Base-by-base conservation (phyloP, 2,113 vertebrate genomes). In the Malurus elegans region DNA sequence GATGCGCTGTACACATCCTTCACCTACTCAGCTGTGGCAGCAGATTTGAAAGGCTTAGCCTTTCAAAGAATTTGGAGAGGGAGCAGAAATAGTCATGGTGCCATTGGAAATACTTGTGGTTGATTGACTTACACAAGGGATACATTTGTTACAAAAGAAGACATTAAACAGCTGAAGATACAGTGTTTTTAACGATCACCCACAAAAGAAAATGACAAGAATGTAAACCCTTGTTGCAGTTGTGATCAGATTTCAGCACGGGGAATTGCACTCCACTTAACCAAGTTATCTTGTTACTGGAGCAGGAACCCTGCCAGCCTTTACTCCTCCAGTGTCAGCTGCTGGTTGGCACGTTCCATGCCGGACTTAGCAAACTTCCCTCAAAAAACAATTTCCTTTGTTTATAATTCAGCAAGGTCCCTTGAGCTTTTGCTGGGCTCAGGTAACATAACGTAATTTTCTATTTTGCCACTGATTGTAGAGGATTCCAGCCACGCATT, bases 381-480 rank as follows among this genome's bases (percentile, higher is more conserved):
- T 57, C 62, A 58, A 61, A 58, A 82, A 51, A 3, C 17, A n/a
- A 36, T 79, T 79, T 73, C 44, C 44, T 50, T 85, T 18, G 42
- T 87, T 73, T 74, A 13, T 28, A 86, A 83, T 76, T 91, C 50
- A 90, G 42, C 26, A 76, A 10, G 1, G 2, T 64, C 81, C 40
- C 73, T 70, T 51, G n/a, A 70, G 45, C 38, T 72, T 76, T 86
- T 85, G 44, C 61, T 71, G 48, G 42, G 36, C 28, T 69, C 38
- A 38, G 47, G 45, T 36, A 85, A 93, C n/a, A 9, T 44, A 64
- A 93, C 95, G 86, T 54, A 88, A 89, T 92, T 94, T 86, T 58
- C 53, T 38, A 34, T 57, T 90, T 76, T 72, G 51, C 18, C 29
- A 53, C 42, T 42, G 81, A 66, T 47, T 62, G 44, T 57, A 36